Percentiles rank a stretch among this genome's conserved stretches.
phyloP scores from a whole-genome alignment of 2,888 invertebrate genomes.

The Tenthredo notha region DNA sequence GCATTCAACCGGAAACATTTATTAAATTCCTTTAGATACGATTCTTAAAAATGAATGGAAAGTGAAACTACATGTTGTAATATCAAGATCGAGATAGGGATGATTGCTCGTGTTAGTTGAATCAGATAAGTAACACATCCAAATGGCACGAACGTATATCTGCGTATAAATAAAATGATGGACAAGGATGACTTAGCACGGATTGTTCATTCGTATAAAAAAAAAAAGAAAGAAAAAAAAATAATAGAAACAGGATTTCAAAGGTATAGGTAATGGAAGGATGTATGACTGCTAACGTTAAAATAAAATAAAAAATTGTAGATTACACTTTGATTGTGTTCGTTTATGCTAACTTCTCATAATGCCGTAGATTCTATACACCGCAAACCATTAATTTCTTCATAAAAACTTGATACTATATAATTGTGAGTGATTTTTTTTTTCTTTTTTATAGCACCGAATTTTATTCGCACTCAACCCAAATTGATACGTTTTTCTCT shows the following conservation, averaged over 20 bases:
- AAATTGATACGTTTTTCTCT: neutral
- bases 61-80: slow-evolving; percentile 38
- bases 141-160: neutral
- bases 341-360: neutral
- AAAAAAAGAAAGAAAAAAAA: neutral
- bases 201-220: neutral
- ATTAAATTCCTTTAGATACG: neutral
- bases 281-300: neutral
- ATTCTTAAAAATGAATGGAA: slow-evolving; percentile 16
- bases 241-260: neutral
- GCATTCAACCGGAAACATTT: neutral
- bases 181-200: slow-evolving; percentile 29
- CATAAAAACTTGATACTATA: neutral
- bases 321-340: neutral
- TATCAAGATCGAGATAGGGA: slow-evolving; percentile 12
- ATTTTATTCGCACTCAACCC: neutral
- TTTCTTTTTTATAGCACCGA: neutral
- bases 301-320: neutral
- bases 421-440: slow-evolving; percentile 1
- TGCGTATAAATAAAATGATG: neutral
- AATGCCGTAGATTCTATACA: neutral
- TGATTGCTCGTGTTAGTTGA: slow-evolving; percentile 29
- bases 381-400: neutral
- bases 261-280: neutral
- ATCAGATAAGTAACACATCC: slow-evolving; percentile 10